Base-by-base conservation (phyloP, 2,888 invertebrate species). In the Lasioglossum vierecki region DNA sequence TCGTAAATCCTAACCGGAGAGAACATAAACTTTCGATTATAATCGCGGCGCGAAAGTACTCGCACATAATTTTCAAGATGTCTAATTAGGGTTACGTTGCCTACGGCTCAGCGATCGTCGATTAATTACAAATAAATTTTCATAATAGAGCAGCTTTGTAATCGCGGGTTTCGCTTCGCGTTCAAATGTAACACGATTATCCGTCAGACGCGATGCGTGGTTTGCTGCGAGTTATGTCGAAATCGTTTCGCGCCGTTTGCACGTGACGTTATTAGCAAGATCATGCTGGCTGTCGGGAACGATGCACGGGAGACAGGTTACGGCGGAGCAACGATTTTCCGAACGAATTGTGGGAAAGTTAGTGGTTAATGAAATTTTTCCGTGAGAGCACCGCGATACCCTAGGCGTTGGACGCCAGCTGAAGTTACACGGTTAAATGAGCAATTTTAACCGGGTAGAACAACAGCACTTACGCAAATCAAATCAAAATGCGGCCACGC, bases 391-490 rank as follows among this genome's bases (percentile, higher is more conserved):
- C 15, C 13, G 44, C 44, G 44, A 44, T 44, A 44, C 11, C 46
- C 46, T 18, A 15, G 46, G 15, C 15, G 46, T 4, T 5, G 46
- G 30, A 4, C n/a, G 72, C 15, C 15, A n/a, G 35, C 5, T 18
- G n/a, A n/a, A 39, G 49, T 82, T 41, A 39, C 49, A n/a, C n/a
- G 63, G 60, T 35, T 26, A 75, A 75, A 41, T 11, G 76, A 76
- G 76, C 76, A 63, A 44, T 72, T 73, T 35, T 41, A 57, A 57
- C 35, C n/a, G 39, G 26, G 11, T 79, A 82, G 18, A 76, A 89
- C 84, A 90, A 87, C 89, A 88, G 88, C 89, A 91, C 92, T 92
- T 91, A 91, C 84, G 89, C 85, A 91, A 93, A 92, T 91, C 89
- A 88, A 89, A 93, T 92, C 85, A 90, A 84, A 84, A 85, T 90